Conservation (phyloP, 2,113 vertebrate species). For the Callipepla squamata region DNA sequence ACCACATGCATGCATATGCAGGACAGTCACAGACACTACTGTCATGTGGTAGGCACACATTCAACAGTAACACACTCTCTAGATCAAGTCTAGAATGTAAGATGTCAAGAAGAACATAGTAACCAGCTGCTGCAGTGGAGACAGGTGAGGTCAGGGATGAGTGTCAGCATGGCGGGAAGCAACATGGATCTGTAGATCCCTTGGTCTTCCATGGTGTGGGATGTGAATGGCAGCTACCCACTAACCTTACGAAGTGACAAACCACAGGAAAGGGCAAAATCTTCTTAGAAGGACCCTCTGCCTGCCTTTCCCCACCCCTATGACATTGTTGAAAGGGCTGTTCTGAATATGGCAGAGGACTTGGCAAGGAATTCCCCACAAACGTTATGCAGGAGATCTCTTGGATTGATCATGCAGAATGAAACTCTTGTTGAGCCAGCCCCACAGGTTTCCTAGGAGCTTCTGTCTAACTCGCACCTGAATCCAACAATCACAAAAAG, state of each 20-base stretch:
- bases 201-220: not conserved
- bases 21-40: not conserved
- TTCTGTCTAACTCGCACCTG: not conserved
- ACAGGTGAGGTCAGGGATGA: not conserved
- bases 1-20: accelerated
- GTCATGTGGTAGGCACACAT: not conserved
- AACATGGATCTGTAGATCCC: not conserved
- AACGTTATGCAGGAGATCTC: accelerated
- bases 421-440: not conserved
- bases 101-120: not conserved
- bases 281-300: not conserved
- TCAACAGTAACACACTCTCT: not conserved
- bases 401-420: not conserved
- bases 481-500: not conserved
- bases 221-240: not conserved
- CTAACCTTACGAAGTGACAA: not conserved
- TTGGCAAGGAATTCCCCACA: not conserved
- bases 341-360: not conserved
- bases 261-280: not conserved
- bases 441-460: not conserved
- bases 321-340: not conserved
- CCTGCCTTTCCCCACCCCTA: not conserved
- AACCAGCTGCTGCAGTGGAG: not conserved
- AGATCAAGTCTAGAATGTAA: not conserved
- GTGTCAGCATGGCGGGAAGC: not conserved